Evolutionary conservation across 2,113 vertebrate species (phyloP).

Genomic region (Bubo blakistoni): DNA sequence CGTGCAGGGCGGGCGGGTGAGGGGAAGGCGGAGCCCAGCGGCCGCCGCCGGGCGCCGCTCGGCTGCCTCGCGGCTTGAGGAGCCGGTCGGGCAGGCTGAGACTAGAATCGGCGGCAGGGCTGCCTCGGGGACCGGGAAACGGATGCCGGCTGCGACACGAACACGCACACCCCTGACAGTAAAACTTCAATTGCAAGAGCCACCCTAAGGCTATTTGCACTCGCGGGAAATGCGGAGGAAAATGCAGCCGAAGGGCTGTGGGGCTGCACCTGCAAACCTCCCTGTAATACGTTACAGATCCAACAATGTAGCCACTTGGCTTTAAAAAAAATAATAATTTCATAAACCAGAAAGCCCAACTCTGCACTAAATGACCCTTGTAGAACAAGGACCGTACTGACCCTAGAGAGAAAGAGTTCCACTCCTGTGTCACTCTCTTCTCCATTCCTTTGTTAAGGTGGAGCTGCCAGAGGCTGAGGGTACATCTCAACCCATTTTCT

Average conservation of each 20-base stretch:
- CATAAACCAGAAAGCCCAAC: not conserved
- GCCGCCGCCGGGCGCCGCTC: not conserved
- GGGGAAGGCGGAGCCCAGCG: not conserved
- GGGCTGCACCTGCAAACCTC: not conserved
- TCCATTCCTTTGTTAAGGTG: not conserved
- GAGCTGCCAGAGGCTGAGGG: not conserved
- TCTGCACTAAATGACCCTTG: not conserved
- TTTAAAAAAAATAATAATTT: not conserved
- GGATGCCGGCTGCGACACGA: accelerated
- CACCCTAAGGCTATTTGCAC: accelerated
- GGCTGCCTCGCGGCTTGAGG: not conserved
- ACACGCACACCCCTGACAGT: accelerated
- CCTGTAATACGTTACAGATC: accelerated
- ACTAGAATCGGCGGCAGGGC: accelerated
- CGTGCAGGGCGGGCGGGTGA: not conserved
- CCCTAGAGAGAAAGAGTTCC: not conserved
- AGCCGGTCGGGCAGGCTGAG: too few relatives aligned
- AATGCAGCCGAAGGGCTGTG: not conserved
- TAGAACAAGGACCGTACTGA: accelerated
- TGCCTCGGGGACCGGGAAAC: accelerated
- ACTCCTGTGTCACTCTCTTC: accelerated
- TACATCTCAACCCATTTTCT: not conserved
- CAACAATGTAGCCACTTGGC: accelerated
- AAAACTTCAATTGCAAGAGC: not conserved
- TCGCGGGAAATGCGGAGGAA: accelerated